Evolutionary conservation across 2,888 invertebrate species (phyloP), one percentile per base, ranked within the genome.

Genomic region (Ypsolopha sequella): DNA sequence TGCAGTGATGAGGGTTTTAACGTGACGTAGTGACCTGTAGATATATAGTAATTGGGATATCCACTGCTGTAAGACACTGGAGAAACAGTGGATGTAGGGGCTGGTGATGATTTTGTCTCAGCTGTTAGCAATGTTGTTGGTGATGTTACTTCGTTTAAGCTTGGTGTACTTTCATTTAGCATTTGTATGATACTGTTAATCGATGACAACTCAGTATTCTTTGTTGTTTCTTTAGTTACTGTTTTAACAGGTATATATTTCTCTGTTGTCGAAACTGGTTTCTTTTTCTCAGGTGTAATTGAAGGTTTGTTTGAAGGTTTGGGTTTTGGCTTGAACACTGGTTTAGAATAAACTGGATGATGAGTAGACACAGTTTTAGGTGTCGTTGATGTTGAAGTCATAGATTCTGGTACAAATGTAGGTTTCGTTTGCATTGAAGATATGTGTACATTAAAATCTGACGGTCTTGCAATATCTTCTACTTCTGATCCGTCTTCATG

Each of bases 101-200:
- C 57, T 24, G 86, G 80, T 1, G 84, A 82, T 2, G 85, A 74
- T 59, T 87, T 86, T 0, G 78, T 82, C 59, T 84, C 81, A 55
- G 76, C 63, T 7, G 63, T 41, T 52, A 80, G 73, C 36, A 68
- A 48, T 10, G 72, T 58, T 2, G 73, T 64, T 9, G 79, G 72
- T 34, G 79, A 70, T 8, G 80, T 80, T 1, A 70, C 65, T 24
- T 76, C 77, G 51, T 73, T 77, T 60, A 80, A 66, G 59, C 72
- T 81, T 34, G 81, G 76, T 7, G 82, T 81, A 48, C 79, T 82
- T 34, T 80, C 76, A 64, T 91, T 91, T 8, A 92, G 66, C 87
- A 91, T 90, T 60, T 91, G 87, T 53, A 92, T 87, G 6, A 92
- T 91, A 48, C 91, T 89, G 57, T 88, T 67, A 50, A 84, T 77